Percentiles rank a stretch among this genome's conserved stretches.
These are phyloP conservation scores for Galeruca laticollis DNA, from an alignment of 2,888 invertebrate species.

Conservation along the genomic window DNA sequence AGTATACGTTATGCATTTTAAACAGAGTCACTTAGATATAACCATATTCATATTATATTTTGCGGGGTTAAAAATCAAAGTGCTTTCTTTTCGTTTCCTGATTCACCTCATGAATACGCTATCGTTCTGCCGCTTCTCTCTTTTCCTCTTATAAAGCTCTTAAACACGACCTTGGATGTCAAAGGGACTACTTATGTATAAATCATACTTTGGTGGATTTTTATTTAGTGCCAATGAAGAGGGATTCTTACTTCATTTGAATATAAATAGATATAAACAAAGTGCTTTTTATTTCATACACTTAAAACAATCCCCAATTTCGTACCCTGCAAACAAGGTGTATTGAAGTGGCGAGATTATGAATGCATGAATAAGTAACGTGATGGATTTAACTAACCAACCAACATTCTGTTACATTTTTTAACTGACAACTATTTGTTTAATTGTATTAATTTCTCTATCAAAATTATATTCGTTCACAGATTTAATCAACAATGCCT, in stretches of 20 bases:
- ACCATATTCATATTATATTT: constrained; percentile 66
- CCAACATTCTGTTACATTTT: not conserved
- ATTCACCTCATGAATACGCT: constrained; percentile 64
- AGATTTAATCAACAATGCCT: no score
- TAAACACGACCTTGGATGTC: constrained; percentile 58
- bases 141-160: constrained; percentile 59
- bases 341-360: not conserved
- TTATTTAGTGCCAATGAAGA: constrained; percentile 55
- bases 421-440: no score
- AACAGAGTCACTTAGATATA: constrained; percentile 63
- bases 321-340: not conserved
- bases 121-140: constrained; percentile 54
- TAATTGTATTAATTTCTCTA: no score
- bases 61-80: constrained; percentile 66
- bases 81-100: constrained; percentile 59
- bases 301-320: constrained; percentile 28
- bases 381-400: not conserved
- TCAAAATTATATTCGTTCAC: no score
- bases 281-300: constrained; percentile 41
- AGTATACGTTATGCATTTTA: constrained; percentile 66
- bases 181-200: constrained; percentile 61
- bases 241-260: constrained; percentile 54
- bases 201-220: constrained; percentile 59
- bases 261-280: constrained; percentile 50
- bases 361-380: constrained; percentile 1